Conservation (phyloP, 92 coral and sea anemone genomes). For the Desmophyllum pertusum region DNA sequence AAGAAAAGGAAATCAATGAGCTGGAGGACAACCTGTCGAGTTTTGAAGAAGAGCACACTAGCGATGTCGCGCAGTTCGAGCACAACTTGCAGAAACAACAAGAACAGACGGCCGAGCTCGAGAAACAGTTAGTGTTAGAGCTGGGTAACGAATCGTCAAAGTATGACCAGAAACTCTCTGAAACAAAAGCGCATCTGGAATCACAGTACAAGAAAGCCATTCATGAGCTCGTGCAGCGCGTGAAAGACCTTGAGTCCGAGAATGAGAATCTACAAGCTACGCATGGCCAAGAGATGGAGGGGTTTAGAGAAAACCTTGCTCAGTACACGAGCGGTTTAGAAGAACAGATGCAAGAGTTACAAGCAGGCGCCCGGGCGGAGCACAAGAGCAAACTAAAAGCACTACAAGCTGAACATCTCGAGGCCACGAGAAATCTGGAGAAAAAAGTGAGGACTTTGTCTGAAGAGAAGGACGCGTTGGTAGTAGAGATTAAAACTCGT, state of each 20-base stretch:
- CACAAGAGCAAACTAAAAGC: constrained; percentile 66
- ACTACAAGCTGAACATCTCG: constrained; percentile 49
- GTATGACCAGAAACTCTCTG: constrained; percentile 68
- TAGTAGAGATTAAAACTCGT: constrained; percentile 5
- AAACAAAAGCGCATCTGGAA: constrained; percentile 43
- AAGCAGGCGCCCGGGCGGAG: constrained; percentile 48
- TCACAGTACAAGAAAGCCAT: constrained; percentile 49
- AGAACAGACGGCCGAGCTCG: constrained; percentile 80
- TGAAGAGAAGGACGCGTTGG: constrained; percentile 55
- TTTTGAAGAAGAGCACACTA: constrained; percentile 85
- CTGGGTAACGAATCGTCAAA: constrained; percentile 80
- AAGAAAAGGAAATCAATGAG: constrained; percentile 71
- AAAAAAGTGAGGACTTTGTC: constrained; percentile 51
- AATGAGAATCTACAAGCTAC: constrained; percentile 53
- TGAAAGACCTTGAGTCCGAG: constrained; percentile 59
- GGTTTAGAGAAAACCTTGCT: constrained; percentile 61
- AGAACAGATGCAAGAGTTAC: constrained; percentile 64
- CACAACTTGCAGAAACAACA: constrained; percentile 74
- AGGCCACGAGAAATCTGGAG: constrained; percentile 54
- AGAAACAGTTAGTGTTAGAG: constrained; percentile 82
- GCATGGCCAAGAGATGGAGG: constrained; percentile 75
- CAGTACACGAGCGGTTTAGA: constrained; percentile 73
- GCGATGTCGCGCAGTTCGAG: constrained; percentile 71
- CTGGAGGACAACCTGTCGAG: constrained; percentile 84
- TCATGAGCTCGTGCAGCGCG: constrained; percentile 49